Evolutionary conservation across 2,888 invertebrate species (phyloP).

Genomic region (Pammene fasciana): DNA sequence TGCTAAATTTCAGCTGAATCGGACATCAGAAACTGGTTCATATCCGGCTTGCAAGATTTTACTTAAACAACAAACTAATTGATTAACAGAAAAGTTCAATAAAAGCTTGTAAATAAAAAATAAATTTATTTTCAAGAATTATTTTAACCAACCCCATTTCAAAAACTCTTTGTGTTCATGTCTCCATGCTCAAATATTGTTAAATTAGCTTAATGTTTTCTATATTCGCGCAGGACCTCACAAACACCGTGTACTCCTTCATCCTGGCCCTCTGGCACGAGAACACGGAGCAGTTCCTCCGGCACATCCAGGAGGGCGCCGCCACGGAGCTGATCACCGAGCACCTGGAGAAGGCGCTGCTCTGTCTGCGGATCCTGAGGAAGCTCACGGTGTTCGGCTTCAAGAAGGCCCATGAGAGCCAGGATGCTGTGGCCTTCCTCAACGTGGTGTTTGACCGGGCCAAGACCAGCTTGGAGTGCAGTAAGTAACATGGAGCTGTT

Average conservation of each 20-base stretch:
- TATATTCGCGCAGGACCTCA: constrained; percentile 85
- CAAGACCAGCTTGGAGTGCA: constrained; percentile 90
- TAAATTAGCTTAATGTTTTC: background rate
- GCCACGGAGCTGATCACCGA: constrained; percentile 85
- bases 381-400: constrained; percentile 93
- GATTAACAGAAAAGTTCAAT: too few relatives aligned
- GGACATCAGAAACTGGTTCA: too few relatives aligned
- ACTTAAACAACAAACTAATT: too few relatives aligned
- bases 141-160: too few relatives aligned
- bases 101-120: too few relatives aligned
- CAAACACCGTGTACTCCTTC: constrained; percentile 88
- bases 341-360: constrained; percentile 90
- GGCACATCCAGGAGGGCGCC: constrained; percentile 84
- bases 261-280: constrained; percentile 91
- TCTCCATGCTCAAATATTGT: too few relatives aligned
- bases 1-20: too few relatives aligned
- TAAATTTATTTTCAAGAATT: too few relatives aligned
- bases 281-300: constrained; percentile 87
- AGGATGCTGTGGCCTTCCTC: constrained; percentile 90
- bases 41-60: too few relatives aligned
- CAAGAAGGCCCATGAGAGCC: constrained; percentile 88
- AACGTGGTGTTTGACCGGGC: constrained; percentile 90
- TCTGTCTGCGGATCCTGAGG: constrained; percentile 91
- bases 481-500: too few relatives aligned
- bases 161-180: too few relatives aligned